A percentile compares a stretch with the other conserved stretches of the same genome.
phyloP scores from a whole-genome alignment of 2,888 invertebrate species.

The Agapetus fuscipes region DNA sequence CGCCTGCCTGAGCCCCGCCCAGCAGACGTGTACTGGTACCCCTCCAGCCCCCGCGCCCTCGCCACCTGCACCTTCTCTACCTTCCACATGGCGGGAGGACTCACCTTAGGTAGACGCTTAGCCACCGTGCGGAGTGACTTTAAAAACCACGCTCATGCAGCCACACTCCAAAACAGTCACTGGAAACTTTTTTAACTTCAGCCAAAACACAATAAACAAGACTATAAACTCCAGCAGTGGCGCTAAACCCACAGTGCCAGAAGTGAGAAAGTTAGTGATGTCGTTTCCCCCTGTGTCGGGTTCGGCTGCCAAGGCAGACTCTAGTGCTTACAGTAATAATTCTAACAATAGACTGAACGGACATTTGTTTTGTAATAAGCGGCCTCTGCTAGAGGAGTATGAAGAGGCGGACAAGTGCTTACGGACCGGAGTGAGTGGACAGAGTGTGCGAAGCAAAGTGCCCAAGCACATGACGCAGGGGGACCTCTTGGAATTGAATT shows the following conservation, averaged over 20 bases:
- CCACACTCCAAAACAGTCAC: slow-evolving; percentile 5
- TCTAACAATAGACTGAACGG: slow-evolving; percentile 11
- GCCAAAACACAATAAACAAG: slow-evolving; percentile 34
- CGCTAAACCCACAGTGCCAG: slow-evolving; percentile 38
- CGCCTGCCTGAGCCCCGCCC: slow-evolving; percentile 31
- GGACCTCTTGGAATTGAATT: slow-evolving; percentile 34
- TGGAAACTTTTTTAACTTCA: slow-evolving; percentile 27
- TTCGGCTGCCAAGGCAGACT: slow-evolving; percentile 22
- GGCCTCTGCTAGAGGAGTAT: slow-evolving; percentile 23
- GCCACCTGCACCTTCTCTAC: slow-evolving; percentile 48
- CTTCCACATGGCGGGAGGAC: slow-evolving; percentile 46
- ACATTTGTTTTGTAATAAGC: slow-evolving; percentile 13
- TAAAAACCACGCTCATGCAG: slow-evolving; percentile 24
- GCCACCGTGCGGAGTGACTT: slow-evolving; percentile 42
- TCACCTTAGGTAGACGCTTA: slow-evolving; percentile 43
- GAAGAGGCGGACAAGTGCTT: slow-evolving; percentile 27
- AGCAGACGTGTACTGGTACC: slow-evolving; percentile 40
- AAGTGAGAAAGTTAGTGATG: slow-evolving; percentile 43
- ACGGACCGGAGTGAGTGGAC: slow-evolving; percentile 10
- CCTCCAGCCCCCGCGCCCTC: slow-evolving; percentile 50
- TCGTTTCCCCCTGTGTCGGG: slow-evolving; percentile 34
- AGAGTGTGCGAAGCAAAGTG: slow-evolving; percentile 30
- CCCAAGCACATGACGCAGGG: slow-evolving; percentile 17
- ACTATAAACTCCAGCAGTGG: slow-evolving; percentile 38
- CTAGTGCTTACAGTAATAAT: slow-evolving; percentile 22